Base-by-base conservation (phyloP, 1,140 invertebrate species). In the Tetramorium simillimum region DNA sequence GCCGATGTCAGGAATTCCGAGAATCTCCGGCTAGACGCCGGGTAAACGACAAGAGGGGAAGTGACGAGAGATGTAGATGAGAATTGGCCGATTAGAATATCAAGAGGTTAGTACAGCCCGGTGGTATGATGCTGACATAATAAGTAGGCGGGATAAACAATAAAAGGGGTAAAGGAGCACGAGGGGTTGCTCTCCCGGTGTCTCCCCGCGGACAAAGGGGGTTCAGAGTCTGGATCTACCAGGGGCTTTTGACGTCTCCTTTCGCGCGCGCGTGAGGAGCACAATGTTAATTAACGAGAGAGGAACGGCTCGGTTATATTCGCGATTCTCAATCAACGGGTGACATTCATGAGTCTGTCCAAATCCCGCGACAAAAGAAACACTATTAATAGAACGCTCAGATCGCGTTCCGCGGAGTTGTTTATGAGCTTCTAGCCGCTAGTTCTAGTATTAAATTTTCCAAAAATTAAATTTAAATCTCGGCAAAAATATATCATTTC, bases 271-370 rank as follows among this genome's bases (percentile, higher is more conserved):
- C 46, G 51, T 86, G 75, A 84, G 67, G 56, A 87, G 72, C 84
- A 89, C 88, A 91, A 92, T 91, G 92, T 93, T 94, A 94, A 94
- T 94, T 94, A 94, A 94, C 92, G 92, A 94, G 90, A 92, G 90
- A 84, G 89, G 88, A 88, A 49, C 43, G 62, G 53, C 62, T 90
- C 81, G 91, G 88, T 91, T 80, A 88, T 80, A 90, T 86, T 77
- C 88, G 73, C 86, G 87, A 92, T 91, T 91, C 92, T 93, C 93
- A 94, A 94, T 94, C 93, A 94, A 94, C 92, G 91, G 78, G 5
- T 81, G 91, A 90, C 90, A 93, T 94, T 93, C 94, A 92, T 87
- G 14, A 37, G 10, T 28, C 4, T 53, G 84, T 85, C 60, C 86
- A 1, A 69, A 21, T 46, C 81, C 75, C 5, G 73, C 88, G 78